Conservation (phyloP, 2,797 vertebrate species). For the Gymnothorax reevesii region DNA sequence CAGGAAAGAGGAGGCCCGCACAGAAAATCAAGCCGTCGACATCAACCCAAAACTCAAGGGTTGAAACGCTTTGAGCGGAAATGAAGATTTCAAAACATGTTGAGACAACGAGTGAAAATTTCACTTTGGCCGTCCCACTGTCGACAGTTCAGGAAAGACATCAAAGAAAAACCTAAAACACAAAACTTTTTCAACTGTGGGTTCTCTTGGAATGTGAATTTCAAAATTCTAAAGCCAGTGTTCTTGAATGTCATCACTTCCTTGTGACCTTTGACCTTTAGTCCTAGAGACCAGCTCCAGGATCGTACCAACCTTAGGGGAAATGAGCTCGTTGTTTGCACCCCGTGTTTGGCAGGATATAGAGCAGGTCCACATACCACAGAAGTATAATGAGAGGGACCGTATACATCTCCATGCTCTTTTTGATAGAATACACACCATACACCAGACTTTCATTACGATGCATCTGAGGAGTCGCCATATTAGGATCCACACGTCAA, state of each 20-base stretch:
- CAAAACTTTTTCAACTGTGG: too few species aligned
- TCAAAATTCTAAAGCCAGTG: neutral
- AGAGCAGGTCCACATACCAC: neutral
- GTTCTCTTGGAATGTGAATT: neutral
- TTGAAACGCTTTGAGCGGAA: slow-evolving; percentile 43
- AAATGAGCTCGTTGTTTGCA: neutral
- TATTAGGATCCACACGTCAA: neutral
- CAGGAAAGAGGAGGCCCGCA: slow-evolving; percentile 62
- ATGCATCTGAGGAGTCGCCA: neutral
- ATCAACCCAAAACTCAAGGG: slow-evolving; percentile 49
- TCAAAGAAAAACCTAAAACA: slow-evolving; percentile 50
- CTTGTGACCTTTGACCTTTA: neutral
- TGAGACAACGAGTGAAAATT: slow-evolving; percentile 53
- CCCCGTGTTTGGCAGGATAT: neutral
- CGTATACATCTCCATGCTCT: neutral
- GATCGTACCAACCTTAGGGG: neutral
- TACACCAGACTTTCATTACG: neutral
- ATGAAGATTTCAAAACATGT: slow-evolving; percentile 49
- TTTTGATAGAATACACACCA: too few species aligned
- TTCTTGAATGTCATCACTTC: too few species aligned
- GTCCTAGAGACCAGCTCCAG: slow-evolving; percentile 23
- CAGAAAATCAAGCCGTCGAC: slow-evolving; percentile 53
- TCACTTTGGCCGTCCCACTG: slow-evolving; percentile 70
- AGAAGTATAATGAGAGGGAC: neutral
- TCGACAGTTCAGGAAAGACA: slow-evolving; percentile 52